Evolutionary conservation across 2,888 invertebrate genomes (phyloP).

Genomic region (Enchytraeus crypticus): DNA sequence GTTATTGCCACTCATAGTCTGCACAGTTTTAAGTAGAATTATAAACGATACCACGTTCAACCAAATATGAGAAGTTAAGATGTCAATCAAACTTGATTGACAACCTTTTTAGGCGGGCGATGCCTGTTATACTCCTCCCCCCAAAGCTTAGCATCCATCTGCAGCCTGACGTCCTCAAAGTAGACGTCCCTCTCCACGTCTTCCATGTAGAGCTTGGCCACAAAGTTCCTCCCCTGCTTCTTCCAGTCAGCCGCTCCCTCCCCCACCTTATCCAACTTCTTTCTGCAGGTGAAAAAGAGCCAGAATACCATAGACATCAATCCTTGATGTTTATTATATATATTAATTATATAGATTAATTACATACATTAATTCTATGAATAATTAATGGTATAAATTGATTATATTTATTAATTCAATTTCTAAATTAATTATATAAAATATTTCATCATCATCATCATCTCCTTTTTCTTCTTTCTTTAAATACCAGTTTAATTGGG

Average conservation of each 20-base stretch:
- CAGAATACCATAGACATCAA: neutral
- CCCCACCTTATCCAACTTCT: slow-evolving; percentile 50
- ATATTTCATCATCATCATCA: too few relatives aligned
- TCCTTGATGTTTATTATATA: neutral
- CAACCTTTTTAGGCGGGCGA: slow-evolving; percentile 56
- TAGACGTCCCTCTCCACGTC: slow-evolving; percentile 51
- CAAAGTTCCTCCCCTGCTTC: slow-evolving; percentile 52
- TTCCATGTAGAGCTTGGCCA: slow-evolving; percentile 54
- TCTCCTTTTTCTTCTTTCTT: too few relatives aligned
- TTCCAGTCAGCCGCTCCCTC: slow-evolving; percentile 48
- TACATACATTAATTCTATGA: too few relatives aligned
- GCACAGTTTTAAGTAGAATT: too few relatives aligned
- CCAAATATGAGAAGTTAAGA: too few relatives aligned
- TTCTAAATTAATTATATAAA: too few relatives aligned
- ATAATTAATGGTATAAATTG: too few relatives aligned
- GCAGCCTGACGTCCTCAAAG: slow-evolving; percentile 55
- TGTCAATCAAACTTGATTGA: too few relatives aligned
- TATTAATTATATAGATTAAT: neutral
- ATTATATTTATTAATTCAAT: too few relatives aligned
- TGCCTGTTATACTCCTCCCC: slow-evolving; percentile 56
- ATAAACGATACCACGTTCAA: too few relatives aligned
- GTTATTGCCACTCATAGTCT: too few relatives aligned
- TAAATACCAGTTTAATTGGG: too few relatives aligned
- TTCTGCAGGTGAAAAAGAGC: slow-evolving; percentile 36
- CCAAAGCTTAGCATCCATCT: slow-evolving; percentile 58